phyloP scores from a whole-genome alignment of 2,113 vertebrate genomes.

The Australoheros scitulus region DNA sequence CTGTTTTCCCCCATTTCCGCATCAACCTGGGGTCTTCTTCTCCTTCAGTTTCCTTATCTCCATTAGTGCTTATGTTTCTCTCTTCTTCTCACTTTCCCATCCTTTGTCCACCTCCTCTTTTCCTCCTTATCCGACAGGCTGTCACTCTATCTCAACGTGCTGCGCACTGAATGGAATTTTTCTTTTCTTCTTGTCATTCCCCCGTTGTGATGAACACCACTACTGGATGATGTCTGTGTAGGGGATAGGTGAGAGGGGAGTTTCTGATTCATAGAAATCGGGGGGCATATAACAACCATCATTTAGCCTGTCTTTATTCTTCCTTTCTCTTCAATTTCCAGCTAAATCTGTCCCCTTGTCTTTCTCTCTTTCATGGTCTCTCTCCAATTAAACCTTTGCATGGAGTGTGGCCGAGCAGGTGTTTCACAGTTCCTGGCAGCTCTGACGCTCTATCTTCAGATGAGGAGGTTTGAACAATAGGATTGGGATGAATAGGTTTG shows the following conservation, averaged over 20 bases:
- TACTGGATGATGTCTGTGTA: neutral
- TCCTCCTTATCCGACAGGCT: constrained; percentile 62
- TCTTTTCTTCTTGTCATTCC: constrained; percentile 48
- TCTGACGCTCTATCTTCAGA: constrained; percentile 18
- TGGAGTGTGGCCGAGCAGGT: constrained; percentile 54
- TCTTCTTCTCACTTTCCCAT: constrained; percentile 6
- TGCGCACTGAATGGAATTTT: constrained; percentile 23
- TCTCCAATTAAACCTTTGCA: constrained; percentile 55
- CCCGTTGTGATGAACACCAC: constrained; percentile 33
- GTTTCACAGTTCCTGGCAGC: constrained; percentile 47
- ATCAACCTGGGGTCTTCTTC: constrained; percentile 13
- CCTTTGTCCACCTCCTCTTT: constrained; percentile 29
- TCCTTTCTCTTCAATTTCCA: constrained; percentile 6
- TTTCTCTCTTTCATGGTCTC: neutral
- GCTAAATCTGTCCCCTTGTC: constrained; percentile 39
- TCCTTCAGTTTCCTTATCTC: constrained; percentile 22
- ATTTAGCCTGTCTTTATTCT: constrained; percentile 17
- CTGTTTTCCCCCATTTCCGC: neutral
- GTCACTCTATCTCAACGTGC: constrained; percentile 44
- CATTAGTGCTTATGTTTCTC: neutral
- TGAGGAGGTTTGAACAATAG: constrained; percentile 37
- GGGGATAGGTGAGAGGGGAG: neutral
- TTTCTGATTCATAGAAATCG: constrained; percentile 6
- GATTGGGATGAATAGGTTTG: constrained; percentile 57
- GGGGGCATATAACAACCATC: neutral